Base-by-base conservation (phyloP, 2,888 invertebrate genomes). In the Lithodes maja region DNA sequence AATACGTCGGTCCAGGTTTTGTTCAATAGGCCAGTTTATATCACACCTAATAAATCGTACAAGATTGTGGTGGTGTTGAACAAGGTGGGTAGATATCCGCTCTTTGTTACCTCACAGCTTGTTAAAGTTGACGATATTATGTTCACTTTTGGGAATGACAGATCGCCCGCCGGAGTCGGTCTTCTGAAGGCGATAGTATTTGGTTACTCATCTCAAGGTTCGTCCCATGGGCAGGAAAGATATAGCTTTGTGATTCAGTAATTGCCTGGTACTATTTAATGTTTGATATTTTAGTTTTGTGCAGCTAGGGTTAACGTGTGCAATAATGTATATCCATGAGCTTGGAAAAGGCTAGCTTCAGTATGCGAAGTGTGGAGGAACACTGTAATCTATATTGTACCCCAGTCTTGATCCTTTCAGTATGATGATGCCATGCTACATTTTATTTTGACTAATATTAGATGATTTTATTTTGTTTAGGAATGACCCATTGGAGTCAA, bases 41-140 rank as follows among this genome's bases (percentile, higher is more conserved):
- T 97, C 92, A 96, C 96, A 93, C 95, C 95, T 92, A 95, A 96
- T 93, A 96, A 96, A 95, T 95, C 96, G 86, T 97, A 97, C 94
- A 96, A 96, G 93, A 96, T 97, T 92, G 97, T 96, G 83, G 96
- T 97, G 53, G 97, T 97, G 77, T 96, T 97, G 94, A 97, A 97
- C 94, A 97, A 97, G 93, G 95, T 95, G 91, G 97, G 97, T 15
- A 96, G 96, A 95, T 97, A 97, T 94, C 97, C 97, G 7, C 55
- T 87, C 1, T 87, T 87, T 81, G 74, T 75, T 49, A 80, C 74
- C 33, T 61, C 61, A 12, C 83, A 69, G 12, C 52, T 54, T 79
- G 84, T 84, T 12, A 61, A 77, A 17, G 49, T 84, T 15, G 80
- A 84, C 17, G 61, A 84, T 2, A 17, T 84, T 17, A 80, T 79